These are phyloP conservation scores for Rotaria magnacalcarata DNA, from an alignment of 2,888 invertebrate genomes.

Conservation along the genomic window DNA sequence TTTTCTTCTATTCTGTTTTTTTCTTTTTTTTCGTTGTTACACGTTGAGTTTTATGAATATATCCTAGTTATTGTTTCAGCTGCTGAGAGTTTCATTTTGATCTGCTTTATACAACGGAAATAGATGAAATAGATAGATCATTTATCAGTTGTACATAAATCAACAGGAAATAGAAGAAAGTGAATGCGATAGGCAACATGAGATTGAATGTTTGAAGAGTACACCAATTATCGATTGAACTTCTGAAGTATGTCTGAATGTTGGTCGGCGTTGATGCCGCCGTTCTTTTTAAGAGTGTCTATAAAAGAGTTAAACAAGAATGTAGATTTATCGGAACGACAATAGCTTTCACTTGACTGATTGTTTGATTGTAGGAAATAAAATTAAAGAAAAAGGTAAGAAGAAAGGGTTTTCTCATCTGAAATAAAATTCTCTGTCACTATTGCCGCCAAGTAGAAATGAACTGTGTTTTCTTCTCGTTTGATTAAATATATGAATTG, in stretches of 20 bases:
- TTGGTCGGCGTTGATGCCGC: background rate
- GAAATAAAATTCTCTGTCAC: background rate
- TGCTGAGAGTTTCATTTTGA: slow-evolving; percentile 4
- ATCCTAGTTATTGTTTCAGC: slow-evolving; percentile 31
- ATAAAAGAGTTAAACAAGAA: background rate
- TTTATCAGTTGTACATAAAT: slow-evolving; percentile 18
- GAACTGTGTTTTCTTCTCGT: background rate
- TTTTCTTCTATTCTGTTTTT: background rate
- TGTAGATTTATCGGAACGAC: background rate
- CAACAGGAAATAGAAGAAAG: slow-evolving; percentile 9
- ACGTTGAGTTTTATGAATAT: slow-evolving; percentile 29
- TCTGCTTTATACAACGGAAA: slow-evolving; percentile 4
- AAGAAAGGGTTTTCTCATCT: background rate
- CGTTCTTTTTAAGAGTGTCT: background rate
- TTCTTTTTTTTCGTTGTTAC: slow-evolving; percentile 22
- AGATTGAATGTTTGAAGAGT: slow-evolving; percentile 22
- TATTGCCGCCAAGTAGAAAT: background rate
- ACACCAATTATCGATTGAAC: slow-evolving; percentile 31
- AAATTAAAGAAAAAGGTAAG: background rate
- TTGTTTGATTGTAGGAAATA: background rate
- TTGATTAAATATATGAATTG: no score
- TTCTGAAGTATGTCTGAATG: slow-evolving; percentile 24
- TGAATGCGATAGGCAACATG: background rate
- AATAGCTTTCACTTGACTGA: background rate
- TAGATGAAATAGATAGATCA: slow-evolving; percentile 20